phyloP scores from a whole-genome alignment of 2,113 vertebrate species.

The Lontra canadensis region DNA sequence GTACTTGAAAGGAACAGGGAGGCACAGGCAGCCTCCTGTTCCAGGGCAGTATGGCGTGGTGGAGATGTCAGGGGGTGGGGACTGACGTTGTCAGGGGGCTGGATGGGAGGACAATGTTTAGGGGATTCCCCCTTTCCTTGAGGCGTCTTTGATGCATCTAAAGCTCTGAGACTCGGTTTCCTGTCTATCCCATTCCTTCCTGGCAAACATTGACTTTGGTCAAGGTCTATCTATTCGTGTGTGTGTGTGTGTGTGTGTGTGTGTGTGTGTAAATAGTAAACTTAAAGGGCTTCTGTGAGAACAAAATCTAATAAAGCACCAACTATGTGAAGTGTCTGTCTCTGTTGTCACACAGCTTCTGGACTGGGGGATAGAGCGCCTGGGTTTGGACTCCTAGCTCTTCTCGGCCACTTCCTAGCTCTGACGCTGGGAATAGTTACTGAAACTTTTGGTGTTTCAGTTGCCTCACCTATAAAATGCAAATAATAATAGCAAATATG shows the following conservation, averaged over 20 bases:
- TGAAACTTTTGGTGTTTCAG: background rate
- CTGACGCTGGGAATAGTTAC: background rate
- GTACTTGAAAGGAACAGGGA: background rate
- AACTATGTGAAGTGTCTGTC: background rate
- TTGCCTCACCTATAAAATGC: background rate
- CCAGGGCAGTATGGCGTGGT: background rate
- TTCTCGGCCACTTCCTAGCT: background rate
- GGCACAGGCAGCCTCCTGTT: background rate
- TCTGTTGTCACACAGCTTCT: background rate
- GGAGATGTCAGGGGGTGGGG: background rate
- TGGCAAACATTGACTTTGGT: background rate
- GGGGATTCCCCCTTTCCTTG: background rate
- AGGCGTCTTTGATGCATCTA: background rate
- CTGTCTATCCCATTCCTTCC: background rate
- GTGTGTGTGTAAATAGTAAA: background rate
- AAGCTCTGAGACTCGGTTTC: background rate
- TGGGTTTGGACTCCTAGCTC: background rate
- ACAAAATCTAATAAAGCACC: background rate
- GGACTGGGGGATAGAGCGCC: background rate
- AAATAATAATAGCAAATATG: background rate
- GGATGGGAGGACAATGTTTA: background rate
- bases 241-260: no score
- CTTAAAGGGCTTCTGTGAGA: background rate
- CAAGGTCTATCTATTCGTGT: background rate
- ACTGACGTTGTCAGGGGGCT: background rate